phyloP scores from a whole-genome alignment of 2,113 vertebrate genomes.

The Chamaetylas fuelleborni region DNA sequence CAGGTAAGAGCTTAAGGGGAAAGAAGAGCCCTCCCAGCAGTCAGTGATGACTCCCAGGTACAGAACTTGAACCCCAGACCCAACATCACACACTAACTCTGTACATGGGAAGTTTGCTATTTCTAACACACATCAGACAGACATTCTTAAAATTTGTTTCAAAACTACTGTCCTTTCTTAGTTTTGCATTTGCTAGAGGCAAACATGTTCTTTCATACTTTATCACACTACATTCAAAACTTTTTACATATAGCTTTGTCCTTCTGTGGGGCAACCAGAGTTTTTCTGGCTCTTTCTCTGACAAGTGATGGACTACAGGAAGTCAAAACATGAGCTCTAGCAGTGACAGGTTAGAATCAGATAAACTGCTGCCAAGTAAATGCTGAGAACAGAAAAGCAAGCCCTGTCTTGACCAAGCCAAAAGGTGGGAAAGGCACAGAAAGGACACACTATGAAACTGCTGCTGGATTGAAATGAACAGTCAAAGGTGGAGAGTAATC shows the following conservation, averaged over 20 bases:
- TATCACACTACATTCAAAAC: background rate
- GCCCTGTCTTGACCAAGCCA: background rate
- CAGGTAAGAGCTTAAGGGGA: background rate
- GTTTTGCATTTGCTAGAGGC: background rate
- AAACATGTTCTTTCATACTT: background rate
- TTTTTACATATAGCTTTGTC: background rate
- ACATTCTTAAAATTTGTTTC: background rate
- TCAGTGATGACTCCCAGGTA: background rate
- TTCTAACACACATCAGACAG: background rate
- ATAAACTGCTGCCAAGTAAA: background rate
- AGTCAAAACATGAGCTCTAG: background rate
- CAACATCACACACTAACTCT: fast-evolving
- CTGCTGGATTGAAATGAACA: background rate
- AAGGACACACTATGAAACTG: background rate
- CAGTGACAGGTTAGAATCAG: background rate
- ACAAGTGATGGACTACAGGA: background rate
- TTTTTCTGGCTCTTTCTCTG: background rate
- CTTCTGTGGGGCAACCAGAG: background rate
- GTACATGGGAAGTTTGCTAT: background rate
- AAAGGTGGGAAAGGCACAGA: background rate
- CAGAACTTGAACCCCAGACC: background rate
- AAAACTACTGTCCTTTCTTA: background rate
- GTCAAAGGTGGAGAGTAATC: background rate
- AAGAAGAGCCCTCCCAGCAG: background rate
- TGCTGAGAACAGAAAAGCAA: background rate